phyloP scores from a whole-genome alignment of 2,113 vertebrate species.

The Embiotoca jacksoni region DNA sequence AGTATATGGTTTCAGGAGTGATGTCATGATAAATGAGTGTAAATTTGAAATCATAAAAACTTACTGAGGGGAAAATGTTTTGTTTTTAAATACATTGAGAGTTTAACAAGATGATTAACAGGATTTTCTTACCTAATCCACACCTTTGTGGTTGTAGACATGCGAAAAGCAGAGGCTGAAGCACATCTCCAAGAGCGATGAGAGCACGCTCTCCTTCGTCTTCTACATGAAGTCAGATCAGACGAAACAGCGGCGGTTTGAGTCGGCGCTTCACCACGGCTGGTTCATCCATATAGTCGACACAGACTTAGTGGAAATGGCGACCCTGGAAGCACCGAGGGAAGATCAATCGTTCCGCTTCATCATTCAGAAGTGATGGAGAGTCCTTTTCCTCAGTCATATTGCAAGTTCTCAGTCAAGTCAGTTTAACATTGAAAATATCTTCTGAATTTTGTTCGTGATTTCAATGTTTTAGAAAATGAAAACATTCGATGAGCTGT shows the following conservation, averaged over 20 bases:
- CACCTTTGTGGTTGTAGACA: constrained; percentile 49
- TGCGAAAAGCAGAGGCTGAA: constrained; percentile 65
- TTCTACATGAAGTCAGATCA: constrained; percentile 78
- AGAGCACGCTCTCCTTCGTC: constrained; percentile 65
- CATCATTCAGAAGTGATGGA: constrained; percentile 62
- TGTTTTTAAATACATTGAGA: too few species aligned
- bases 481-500: background rate
- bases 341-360: constrained; percentile 61
- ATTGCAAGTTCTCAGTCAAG: constrained; percentile 12
- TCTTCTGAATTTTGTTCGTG: background rate
- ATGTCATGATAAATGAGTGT: too few species aligned
- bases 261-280: constrained; percentile 69
- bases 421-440: background rate
- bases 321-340: rapidly evolving
- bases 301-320: constrained; percentile 26
- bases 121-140: too few species aligned
- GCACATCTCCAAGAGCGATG: constrained; percentile 60
- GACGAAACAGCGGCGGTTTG: constrained; percentile 54
- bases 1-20: too few species aligned
- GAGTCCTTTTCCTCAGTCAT: background rate
- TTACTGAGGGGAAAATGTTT: too few species aligned
- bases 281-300: constrained; percentile 77
- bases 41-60: too few species aligned
- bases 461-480: background rate
- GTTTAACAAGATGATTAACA: too few species aligned